Conservation (phyloP, 2,797 vertebrate species). For the Lemur catta region DNA sequence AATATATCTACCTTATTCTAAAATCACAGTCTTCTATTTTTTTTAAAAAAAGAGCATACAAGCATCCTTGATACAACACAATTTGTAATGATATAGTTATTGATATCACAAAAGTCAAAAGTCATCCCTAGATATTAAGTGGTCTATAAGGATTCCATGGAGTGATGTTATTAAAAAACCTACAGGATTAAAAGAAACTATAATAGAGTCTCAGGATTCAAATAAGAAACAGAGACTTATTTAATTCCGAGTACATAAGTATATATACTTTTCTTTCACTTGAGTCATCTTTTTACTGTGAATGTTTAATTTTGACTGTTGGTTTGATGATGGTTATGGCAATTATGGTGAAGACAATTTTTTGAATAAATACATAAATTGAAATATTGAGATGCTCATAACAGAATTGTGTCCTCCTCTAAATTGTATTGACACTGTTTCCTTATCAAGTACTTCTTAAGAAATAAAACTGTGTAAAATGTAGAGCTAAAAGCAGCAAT, state of each 20-base stretch:
- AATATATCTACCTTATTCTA: not conserved
- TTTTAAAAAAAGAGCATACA: not conserved
- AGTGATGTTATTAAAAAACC: not conserved
- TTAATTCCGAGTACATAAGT: not conserved
- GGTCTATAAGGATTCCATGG: not conserved
- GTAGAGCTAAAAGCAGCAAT: not conserved
- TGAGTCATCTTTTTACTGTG: not conserved
- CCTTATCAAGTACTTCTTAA: not conserved
- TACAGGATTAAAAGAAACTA: not conserved
- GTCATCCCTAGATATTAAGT: not conserved
- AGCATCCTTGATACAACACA: not conserved
- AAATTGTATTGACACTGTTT: not conserved
- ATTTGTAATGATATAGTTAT: not conserved
- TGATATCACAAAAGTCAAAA: not conserved
- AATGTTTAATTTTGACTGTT: not conserved
- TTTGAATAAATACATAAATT: not conserved
- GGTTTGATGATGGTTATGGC: not conserved
- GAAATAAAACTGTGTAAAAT: conserved; percentile 6
- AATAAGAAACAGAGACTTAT: not conserved
- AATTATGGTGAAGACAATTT: not conserved
- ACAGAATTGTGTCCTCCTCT: not conserved
- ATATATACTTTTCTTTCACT: not conserved
- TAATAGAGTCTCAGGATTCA: not conserved
- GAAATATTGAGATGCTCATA: not conserved
- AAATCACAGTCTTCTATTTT: not conserved